These are phyloP conservation scores for Thysanoteuthis rhombus DNA, from an alignment of 2,888 invertebrate species.

Conservation along the genomic window DNA sequence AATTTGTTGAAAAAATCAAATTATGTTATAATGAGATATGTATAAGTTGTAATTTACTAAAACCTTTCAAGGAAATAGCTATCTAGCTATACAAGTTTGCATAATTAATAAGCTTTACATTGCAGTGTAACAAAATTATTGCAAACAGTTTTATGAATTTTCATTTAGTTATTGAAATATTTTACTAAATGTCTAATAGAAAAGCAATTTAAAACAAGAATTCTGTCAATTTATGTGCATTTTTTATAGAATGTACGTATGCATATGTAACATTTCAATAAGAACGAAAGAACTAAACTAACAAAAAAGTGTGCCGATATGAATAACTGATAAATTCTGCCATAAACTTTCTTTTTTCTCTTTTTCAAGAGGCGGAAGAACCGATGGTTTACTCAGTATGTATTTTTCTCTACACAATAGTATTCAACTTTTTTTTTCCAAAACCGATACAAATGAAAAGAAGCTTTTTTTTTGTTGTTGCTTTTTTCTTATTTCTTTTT, in stretches of 20 bases:
- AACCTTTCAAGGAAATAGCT: background rate
- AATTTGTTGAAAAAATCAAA: too few relatives aligned
- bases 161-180: background rate
- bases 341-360: too few relatives aligned
- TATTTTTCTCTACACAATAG: too few relatives aligned
- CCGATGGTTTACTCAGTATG: too few relatives aligned
- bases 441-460: too few relatives aligned
- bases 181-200: background rate
- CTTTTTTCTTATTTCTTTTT: too few relatives aligned
- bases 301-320: too few relatives aligned
- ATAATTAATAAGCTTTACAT: background rate
- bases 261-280: background rate
- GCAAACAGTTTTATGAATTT: background rate
- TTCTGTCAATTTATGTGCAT: background rate
- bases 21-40: background rate
- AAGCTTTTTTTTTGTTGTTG: too few relatives aligned
- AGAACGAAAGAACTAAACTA: too few relatives aligned
- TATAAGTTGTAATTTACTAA: background rate
- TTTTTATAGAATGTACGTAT: background rate
- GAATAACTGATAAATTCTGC: too few relatives aligned
- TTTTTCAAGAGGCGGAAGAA: too few relatives aligned
- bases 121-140: background rate
- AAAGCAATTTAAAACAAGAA: background rate
- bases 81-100: background rate
- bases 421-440: too few relatives aligned